Conservation (phyloP, 2,797 vertebrate species). For the Pseudomugil gertrudae region DNA sequence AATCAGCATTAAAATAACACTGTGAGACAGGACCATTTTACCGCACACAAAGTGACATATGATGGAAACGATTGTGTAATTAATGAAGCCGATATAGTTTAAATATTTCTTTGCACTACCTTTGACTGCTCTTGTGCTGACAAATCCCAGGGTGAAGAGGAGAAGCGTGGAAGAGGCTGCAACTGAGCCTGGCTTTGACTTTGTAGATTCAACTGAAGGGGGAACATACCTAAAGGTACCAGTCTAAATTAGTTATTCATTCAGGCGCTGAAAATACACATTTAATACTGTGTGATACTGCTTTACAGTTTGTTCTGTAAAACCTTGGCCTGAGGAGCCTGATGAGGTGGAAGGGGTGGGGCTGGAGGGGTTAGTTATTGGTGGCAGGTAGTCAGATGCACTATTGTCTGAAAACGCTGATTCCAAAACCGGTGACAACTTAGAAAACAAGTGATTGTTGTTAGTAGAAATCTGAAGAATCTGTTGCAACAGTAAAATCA, state of each 20-base stretch:
- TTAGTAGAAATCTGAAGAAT: not conserved
- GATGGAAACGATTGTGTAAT: not conserved
- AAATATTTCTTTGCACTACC: conserved; percentile 46
- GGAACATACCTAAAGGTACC: conserved; percentile 57
- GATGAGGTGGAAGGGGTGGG: conserved; percentile 67
- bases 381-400: conserved; percentile 68
- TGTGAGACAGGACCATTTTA: not conserved
- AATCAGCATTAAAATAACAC: not conserved
- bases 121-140: conserved; percentile 47
- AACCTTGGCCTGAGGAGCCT: conserved; percentile 55
- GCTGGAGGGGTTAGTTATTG: conserved; percentile 44
- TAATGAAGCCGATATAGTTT: too few species aligned
- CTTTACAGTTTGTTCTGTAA: not conserved
- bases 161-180: conserved; percentile 17
- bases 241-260: not conserved
- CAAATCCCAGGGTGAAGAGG: conserved; percentile 55
- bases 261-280: not conserved
- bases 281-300: not conserved
- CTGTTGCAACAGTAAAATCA: not conserved
- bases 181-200: conserved; percentile 54
- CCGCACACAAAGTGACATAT: not conserved
- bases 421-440: conserved; percentile 83
- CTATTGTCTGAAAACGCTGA: conserved; percentile 76
- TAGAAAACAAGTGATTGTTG: not conserved
- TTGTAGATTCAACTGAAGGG: conserved; percentile 52